Percentiles rank a stretch among this genome's conserved stretches.
Conservation (phyloP, 1,140 invertebrate genomes). For the Coboldia fuscipes region DNA sequence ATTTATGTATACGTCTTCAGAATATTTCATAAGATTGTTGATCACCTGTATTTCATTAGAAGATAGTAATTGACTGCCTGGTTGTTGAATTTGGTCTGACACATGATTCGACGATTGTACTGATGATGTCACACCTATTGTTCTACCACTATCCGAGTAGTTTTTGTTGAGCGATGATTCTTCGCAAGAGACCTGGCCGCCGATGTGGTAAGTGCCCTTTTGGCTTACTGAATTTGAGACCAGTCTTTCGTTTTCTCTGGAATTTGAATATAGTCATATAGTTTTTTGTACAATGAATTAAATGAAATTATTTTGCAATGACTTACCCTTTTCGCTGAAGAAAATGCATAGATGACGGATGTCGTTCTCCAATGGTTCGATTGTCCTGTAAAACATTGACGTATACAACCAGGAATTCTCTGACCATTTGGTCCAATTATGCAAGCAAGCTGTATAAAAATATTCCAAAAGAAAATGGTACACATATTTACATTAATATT, state of each 20-base stretch:
- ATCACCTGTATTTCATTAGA: slow-evolving; percentile 22
- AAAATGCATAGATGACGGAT: slow-evolving; percentile 20
- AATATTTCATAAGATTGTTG: no score
- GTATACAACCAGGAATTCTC: slow-evolving; percentile 22
- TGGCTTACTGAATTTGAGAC: slow-evolving; percentile 54
- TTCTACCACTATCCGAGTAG: slow-evolving; percentile 32
- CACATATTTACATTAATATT: no score
- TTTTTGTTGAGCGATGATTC: slow-evolving; percentile 28
- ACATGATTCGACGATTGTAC: slow-evolving; percentile 11
- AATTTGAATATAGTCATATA: background rate
- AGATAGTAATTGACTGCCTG: slow-evolving; percentile 19
- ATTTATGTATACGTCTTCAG: background rate
- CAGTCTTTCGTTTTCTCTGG: slow-evolving; percentile 44
- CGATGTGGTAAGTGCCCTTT: slow-evolving; percentile 46
- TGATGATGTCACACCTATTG: slow-evolving; percentile 18
- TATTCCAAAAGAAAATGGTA: no score
- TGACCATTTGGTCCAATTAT: slow-evolving; percentile 22
- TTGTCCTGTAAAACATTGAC: slow-evolving; percentile 24
- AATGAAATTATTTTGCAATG: slow-evolving; percentile 1
- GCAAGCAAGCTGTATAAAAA: slow-evolving; percentile 22
- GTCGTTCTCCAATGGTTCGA: slow-evolving; percentile 19
- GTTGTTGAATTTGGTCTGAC: slow-evolving; percentile 12
- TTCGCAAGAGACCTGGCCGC: slow-evolving; percentile 19
- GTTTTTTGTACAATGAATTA: slow-evolving; percentile 1
- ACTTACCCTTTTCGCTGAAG: slow-evolving; percentile 17